Base-by-base conservation (phyloP, 2,113 vertebrate species). In the Trogon melanurus region DNA sequence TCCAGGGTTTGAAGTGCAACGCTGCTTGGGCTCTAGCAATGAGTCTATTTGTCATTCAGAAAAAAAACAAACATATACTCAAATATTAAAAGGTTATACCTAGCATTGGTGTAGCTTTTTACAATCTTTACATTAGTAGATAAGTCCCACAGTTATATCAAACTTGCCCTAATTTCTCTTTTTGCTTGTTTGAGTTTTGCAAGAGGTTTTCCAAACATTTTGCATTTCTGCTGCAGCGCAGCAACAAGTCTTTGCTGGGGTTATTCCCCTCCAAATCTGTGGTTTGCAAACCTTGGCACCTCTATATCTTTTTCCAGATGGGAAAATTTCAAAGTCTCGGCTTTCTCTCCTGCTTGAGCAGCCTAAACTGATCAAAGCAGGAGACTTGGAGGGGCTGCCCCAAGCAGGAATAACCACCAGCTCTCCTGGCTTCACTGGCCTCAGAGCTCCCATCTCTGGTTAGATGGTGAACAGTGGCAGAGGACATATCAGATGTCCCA, bases 1-100 rank as follows among this genome's bases (percentile, higher is more conserved):
- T 13, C 2, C 1, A 0, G 5, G 10, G 4, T 13, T 6, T 14
- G n/a, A 45, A 20, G 23, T 13, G 30, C 41, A 8, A 4, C 11
- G 22, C 53, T 60, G 50, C 62, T 36, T 11, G 2, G 44, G 38
- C 70, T 75, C 62, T 9, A 56, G 53, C 32, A 44, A 47, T 2
- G 1, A n/a, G 9, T 57, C 51, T 44, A 50, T 13, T 76, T 29
- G 57, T 88, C 64, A 21, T 58, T 36, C 56, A 58, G 54, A 5
- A 54, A 48, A 54, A 54, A 38, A 57, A 2, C 22, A 56, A 75
- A 36, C 19, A 38, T 5, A 17, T 6, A 14, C 21, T 58, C 22
- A 45, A 73, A 82, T 9, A 29, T 66, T 62, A 12, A 25, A 32
- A 51, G 30, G 25, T 47, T 85, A 26, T 69, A 58, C n/a, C 22